Evolutionary conservation across 2,888 invertebrate species (phyloP).

Genomic region (Andrena fulva): DNA sequence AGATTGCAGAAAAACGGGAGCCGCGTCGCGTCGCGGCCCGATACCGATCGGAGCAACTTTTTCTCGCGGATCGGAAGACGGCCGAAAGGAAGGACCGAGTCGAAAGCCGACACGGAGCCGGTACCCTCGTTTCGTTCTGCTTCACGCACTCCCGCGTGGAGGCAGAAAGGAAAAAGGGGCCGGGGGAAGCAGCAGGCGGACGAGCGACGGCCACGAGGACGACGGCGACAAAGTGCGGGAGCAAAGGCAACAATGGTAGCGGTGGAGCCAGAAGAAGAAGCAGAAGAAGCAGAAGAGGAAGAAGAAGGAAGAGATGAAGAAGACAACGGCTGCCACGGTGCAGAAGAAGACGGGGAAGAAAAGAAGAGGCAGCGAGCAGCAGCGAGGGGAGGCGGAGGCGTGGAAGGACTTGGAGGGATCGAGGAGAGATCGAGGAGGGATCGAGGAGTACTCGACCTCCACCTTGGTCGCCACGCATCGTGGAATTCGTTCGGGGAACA

Average conservation of each 20-base stretch:
- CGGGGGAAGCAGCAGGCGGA: slow-evolving; percentile 15
- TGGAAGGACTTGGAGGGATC: slow-evolving; percentile 33
- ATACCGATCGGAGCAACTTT: slow-evolving; percentile 35
- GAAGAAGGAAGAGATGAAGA: background rate
- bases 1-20: background rate
- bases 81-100: slow-evolving; percentile 48
- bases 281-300: background rate
- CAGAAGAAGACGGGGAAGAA: slow-evolving; percentile 1
- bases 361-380: background rate
- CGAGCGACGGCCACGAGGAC: slow-evolving; percentile 1
- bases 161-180: slow-evolving; percentile 45
- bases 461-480: slow-evolving; percentile 77
- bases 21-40: slow-evolving; percentile 2
- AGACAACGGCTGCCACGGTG: background rate
- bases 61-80: slow-evolving; percentile 15
- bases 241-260: background rate
- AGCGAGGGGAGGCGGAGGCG: slow-evolving; percentile 3
- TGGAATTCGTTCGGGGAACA: slow-evolving; percentile 74
- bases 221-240: slow-evolving; percentile 11
- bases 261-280: background rate
- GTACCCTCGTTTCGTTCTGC: slow-evolving; percentile 70
- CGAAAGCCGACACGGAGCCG: slow-evolving; percentile 51
- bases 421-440: slow-evolving; percentile 42
- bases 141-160: slow-evolving; percentile 72
- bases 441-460: slow-evolving; percentile 68